phyloP scores from a whole-genome alignment of 2,797 vertebrate species.

The Psittacula echo region DNA sequence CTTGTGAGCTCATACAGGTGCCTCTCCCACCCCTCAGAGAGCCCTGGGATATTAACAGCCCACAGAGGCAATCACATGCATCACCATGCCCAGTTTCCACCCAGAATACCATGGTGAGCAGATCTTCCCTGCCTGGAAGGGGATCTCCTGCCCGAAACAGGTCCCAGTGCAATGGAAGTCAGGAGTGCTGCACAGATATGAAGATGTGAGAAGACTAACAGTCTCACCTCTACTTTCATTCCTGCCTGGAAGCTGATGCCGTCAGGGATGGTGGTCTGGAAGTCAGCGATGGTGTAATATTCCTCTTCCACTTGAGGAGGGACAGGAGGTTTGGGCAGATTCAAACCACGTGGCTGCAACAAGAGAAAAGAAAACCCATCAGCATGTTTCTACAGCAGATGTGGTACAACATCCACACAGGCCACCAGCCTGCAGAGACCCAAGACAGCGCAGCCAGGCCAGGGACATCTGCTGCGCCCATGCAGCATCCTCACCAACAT shows the following conservation, averaged over 20 bases:
- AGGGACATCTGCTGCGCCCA: background rate
- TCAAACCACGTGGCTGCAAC: slow-evolving; percentile 89
- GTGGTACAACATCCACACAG: background rate
- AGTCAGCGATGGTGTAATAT: slow-evolving; percentile 97
- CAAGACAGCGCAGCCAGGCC: background rate
- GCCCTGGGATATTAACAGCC: background rate
- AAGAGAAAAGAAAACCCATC: background rate
- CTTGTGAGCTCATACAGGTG: background rate
- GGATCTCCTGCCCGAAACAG: background rate
- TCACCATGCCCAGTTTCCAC: background rate
- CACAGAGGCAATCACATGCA: background rate
- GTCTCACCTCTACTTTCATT: slow-evolving; percentile 93
- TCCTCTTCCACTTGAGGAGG: slow-evolving; percentile 97
- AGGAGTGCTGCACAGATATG: fast-evolving
- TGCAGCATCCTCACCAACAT: background rate
- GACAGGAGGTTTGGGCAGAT: slow-evolving; percentile 93
- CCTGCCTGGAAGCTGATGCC: slow-evolving; percentile 98
- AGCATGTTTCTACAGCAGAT: background rate
- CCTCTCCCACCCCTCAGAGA: background rate
- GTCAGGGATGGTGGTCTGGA: slow-evolving; percentile 97
- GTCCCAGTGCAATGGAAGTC: background rate
- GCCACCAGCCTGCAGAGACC: background rate
- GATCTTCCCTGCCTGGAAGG: background rate
- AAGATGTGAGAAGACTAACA: background rate
- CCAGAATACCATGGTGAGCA: background rate